Conservation (phyloP, 2,888 invertebrate species). For the Ceramica pisi region DNA sequence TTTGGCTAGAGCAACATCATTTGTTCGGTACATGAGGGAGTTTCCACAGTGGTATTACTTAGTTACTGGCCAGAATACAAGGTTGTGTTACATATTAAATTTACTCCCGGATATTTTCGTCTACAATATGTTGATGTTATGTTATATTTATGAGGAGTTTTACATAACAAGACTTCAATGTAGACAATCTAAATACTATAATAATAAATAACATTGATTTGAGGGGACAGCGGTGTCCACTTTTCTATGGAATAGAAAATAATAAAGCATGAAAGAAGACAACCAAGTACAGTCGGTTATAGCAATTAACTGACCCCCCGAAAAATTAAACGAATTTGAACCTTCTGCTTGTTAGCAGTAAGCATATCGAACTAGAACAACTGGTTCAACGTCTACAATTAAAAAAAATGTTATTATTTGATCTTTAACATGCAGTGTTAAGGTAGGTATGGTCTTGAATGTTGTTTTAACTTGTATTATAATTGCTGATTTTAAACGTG, state of each 20-base stretch:
- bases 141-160: not conserved
- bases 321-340: no score
- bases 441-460: no score
- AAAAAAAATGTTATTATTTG: no score
- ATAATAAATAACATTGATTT: not conserved
- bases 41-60: slow-evolving; percentile 42
- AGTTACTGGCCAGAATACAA: slow-evolving; percentile 39
- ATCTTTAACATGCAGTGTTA: no score
- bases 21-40: slow-evolving; percentile 52
- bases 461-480: no score
- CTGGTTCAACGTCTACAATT: no score
- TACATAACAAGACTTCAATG: not conserved
- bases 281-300: no score
- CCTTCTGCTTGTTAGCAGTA: no score
- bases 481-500: no score
- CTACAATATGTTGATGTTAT: slow-evolving; percentile 7
- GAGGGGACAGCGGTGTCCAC: not conserved
- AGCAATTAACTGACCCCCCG: no score
- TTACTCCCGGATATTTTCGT: slow-evolving; percentile 2
- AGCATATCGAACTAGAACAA: no score
- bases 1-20: slow-evolving; percentile 58
- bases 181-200: not conserved
- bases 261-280: not conserved
- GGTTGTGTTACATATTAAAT: slow-evolving; percentile 31
- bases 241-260: not conserved